phyloP scores from a whole-genome alignment of 1,140 invertebrate genomes.

The Ditylenchus dipsaci region DNA sequence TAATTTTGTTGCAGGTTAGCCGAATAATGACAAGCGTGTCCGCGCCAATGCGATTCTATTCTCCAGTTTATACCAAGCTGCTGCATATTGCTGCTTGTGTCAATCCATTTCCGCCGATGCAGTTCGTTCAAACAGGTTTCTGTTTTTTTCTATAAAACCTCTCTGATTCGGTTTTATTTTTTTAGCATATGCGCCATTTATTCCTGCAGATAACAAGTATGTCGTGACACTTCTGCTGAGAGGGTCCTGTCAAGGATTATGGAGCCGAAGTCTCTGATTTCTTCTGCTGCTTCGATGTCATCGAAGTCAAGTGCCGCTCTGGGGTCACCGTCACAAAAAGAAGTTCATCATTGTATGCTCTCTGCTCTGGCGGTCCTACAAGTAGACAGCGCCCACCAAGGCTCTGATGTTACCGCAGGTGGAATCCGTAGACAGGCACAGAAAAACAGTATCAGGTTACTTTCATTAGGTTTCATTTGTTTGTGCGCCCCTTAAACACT shows the following conservation, averaged over 20 bases:
- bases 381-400: neutral
- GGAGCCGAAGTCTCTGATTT: slow-evolving; percentile 17
- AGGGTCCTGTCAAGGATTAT: neutral
- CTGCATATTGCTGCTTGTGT: slow-evolving; percentile 89
- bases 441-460: neutral
- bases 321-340: neutral
- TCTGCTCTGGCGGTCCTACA: slow-evolving; percentile 33
- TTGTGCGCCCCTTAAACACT: neutral
- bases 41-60: slow-evolving; percentile 84
- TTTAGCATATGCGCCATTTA: slow-evolving; percentile 1
- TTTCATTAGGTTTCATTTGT: neutral
- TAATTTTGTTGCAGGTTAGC: slow-evolving; percentile 62
- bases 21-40: slow-evolving; percentile 73
- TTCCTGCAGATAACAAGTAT: neutral
- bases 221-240: neutral
- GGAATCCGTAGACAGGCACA: neutral
- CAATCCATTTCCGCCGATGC: slow-evolving; percentile 89
- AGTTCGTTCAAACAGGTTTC: slow-evolving; percentile 93
- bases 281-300: neutral
- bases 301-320: neutral
- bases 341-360: slow-evolving; percentile 34
- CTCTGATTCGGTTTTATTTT: neutral
- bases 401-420: neutral
- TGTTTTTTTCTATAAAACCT: neutral
- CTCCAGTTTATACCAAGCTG: slow-evolving; percentile 97